Evolutionary conservation across 30 jellyfish, hydroid and myxozoan species (phyloP).

Genomic region (Chrysaora quinquecirrha): DNA sequence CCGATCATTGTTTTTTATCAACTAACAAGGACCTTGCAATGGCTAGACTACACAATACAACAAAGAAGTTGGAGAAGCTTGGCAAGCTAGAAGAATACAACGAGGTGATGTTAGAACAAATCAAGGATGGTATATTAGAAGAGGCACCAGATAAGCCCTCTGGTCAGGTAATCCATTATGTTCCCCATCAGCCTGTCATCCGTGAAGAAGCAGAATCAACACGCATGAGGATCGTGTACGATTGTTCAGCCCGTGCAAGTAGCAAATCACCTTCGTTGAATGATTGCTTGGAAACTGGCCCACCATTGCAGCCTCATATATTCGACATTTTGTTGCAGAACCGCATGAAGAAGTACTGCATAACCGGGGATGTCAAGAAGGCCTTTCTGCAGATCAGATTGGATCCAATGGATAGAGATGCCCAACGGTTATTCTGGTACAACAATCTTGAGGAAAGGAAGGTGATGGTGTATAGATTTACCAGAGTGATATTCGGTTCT

Average conservation of each 20-base stretch:
- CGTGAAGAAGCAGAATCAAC: too few species aligned
- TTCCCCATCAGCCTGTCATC: too few species aligned
- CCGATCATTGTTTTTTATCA: conserved; percentile 25
- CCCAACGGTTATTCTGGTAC: conserved; percentile 39
- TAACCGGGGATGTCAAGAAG: too few species aligned
- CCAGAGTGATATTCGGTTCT: conserved; percentile 49
- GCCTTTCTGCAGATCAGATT: too few species aligned
- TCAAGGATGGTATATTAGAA: conserved; percentile 48
- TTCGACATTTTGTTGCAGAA: too few species aligned
- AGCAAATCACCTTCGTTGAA: too few species aligned
- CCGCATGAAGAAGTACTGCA: too few species aligned
- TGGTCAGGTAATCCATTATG: too few species aligned
- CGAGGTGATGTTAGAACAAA: conserved; percentile 44
- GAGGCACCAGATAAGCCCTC: conserved; percentile 24
- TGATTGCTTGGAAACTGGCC: too few species aligned
- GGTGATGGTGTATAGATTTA: conserved; percentile 52
- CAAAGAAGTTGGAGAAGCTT: conserved; percentile 31
- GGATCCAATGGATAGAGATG: conserved; percentile 56
- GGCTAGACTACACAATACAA: conserved; percentile 46
- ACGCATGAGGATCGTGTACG: too few species aligned
- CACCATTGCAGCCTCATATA: too few species aligned
- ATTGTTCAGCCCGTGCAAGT: too few species aligned
- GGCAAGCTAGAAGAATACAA: conserved; percentile 32
- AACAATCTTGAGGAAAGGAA: conserved; percentile 52
- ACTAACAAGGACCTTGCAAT: conserved; percentile 33